These are phyloP conservation scores for Podotricha telesiphe DNA, from an alignment of 2,888 invertebrate species.

Conservation along the genomic window DNA sequence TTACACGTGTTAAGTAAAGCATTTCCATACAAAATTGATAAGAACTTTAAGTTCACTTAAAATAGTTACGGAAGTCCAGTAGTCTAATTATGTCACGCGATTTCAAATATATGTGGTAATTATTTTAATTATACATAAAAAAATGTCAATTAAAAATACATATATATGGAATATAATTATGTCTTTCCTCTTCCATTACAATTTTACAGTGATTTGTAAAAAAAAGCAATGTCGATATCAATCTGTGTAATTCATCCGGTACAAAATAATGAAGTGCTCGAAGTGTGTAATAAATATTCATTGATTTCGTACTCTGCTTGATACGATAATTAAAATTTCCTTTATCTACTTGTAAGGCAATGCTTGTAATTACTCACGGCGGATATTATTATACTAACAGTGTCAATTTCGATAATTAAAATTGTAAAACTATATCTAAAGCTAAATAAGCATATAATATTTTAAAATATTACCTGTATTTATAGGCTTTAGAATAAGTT, in stretches of 20 bases:
- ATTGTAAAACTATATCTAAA: constrained; percentile 6
- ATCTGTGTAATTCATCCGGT: constrained; percentile 24
- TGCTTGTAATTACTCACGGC: constrained; percentile 28
- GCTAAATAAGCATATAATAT: constrained; percentile 6
- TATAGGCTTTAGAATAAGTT: not conserved
- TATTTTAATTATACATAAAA: constrained; percentile 20
- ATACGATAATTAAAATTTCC: constrained; percentile 30
- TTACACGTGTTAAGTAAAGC: constrained; percentile 1
- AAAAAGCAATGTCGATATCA: constrained; percentile 9
- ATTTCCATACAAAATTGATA: constrained; percentile 1
- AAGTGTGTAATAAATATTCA: constrained; percentile 32
- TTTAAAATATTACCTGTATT: not conserved
- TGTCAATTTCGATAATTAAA: constrained; percentile 27
- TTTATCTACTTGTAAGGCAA: constrained; percentile 24
- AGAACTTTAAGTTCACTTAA: constrained; percentile 2
- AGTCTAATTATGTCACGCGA: constrained; percentile 21
- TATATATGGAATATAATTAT: constrained; percentile 16
- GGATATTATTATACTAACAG: constrained; percentile 33
- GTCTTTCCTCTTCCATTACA: constrained; percentile 21
- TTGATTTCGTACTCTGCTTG: constrained; percentile 22
- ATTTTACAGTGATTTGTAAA: constrained; percentile 21
- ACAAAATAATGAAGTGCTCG: constrained; percentile 18
- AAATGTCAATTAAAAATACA: constrained; percentile 20
- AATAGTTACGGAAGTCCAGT: constrained; percentile 14
- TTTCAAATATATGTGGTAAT: constrained; percentile 19